A percentile compares a stretch with the other conserved stretches of the same genome.
These are phyloP conservation scores for Pampusana beccarii DNA, from an alignment of 2,113 vertebrate species.

Conservation along the genomic window DNA sequence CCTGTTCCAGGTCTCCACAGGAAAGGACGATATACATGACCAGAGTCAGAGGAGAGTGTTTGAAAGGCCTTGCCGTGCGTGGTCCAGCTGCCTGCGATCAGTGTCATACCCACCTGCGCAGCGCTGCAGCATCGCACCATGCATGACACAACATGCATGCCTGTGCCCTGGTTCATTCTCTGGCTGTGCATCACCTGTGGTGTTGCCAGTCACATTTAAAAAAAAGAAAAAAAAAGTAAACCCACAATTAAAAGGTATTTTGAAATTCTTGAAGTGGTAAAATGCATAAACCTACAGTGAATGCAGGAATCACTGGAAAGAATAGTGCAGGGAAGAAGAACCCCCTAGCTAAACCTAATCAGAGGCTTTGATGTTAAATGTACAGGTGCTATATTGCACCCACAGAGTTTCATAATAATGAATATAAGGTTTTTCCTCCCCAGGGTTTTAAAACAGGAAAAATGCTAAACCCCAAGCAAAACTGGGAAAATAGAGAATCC, in stretches of 20 bases:
- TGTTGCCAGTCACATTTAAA: not conserved
- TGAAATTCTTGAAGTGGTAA: not conserved
- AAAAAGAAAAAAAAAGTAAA: not conserved
- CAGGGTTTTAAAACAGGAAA: conserved; percentile 13
- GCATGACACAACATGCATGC: not conserved
- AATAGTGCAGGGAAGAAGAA: not conserved
- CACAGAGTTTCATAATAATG: conserved; percentile 26
- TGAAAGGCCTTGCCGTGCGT: not conserved
- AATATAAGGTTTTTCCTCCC: conserved; percentile 22
- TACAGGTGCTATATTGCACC: conserved; percentile 20
- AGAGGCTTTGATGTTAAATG: conserved; percentile 26
- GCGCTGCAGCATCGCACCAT: fast-evolving
- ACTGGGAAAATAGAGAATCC: conserved; percentile 35
- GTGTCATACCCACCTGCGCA: not conserved
- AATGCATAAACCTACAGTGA: conserved; percentile 18
- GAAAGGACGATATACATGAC: not conserved
- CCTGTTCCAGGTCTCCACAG: not conserved
- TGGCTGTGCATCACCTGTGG: not conserved
- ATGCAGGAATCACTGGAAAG: not conserved
- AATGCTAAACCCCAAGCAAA: not conserved
- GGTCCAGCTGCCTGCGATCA: not conserved
- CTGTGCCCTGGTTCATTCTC: not conserved
- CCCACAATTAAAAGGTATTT: conserved; percentile 14
- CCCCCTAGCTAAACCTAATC: conserved; percentile 38
- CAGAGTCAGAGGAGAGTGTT: not conserved